Evolutionary conservation across 1,140 invertebrate species (phyloP).

Genomic region (Sminthurinus signatus): DNA sequence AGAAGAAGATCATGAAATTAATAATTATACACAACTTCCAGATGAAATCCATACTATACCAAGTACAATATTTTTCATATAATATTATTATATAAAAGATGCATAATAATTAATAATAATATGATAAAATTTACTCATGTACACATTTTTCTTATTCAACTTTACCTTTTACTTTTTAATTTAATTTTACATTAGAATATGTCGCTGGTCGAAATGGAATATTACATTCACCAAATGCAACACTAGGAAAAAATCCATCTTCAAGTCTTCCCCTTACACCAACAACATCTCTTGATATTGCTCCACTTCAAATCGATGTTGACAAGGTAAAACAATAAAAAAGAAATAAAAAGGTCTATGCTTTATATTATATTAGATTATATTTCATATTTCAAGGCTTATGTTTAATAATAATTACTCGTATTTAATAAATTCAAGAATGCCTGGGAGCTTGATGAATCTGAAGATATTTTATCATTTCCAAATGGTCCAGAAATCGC

Average conservation of each 20-base stretch:
- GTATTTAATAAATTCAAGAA: too few species aligned
- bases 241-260: background rate
- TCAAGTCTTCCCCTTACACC: background rate
- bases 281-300: background rate
- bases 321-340: constrained; percentile 14
- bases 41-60: constrained; percentile 16
- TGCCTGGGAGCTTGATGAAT: constrained; percentile 55
- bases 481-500: too few species aligned
- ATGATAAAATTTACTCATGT: background rate
- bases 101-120: background rate
- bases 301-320: constrained; percentile 21
- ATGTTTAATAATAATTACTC: too few species aligned
- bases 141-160: background rate
- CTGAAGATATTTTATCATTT: constrained; percentile 44
- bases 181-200: constrained; percentile 2
- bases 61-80: too few species aligned
- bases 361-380: too few species aligned
- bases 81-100: background rate
- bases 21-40: background rate
- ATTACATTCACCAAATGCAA: constrained; percentile 11
- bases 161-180: background rate
- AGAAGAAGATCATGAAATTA: background rate
- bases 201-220: constrained; percentile 15
- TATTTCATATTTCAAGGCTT: too few species aligned
- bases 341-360: too few species aligned